Conservation (phyloP, 2,888 invertebrate genomes). For the Parnassius mnemosyne region DNA sequence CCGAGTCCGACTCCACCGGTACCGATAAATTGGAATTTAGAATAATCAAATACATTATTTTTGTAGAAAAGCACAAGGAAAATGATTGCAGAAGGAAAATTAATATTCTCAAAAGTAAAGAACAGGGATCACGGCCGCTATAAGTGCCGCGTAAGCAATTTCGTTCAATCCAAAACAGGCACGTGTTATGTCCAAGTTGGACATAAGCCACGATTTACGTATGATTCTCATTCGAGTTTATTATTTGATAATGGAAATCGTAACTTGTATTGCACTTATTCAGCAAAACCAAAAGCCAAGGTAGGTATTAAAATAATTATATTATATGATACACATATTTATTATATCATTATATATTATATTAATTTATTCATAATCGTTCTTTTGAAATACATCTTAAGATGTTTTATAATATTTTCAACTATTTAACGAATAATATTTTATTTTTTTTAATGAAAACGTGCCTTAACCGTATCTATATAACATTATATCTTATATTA, state of each 20-base stretch:
- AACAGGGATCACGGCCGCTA: neutral
- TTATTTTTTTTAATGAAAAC: too few relatives aligned
- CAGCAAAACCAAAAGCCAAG: neutral
- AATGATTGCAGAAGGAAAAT: neutral
- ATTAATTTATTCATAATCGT: too few relatives aligned
- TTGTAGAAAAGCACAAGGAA: neutral
- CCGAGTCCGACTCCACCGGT: too few relatives aligned
- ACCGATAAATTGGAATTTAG: too few relatives aligned
- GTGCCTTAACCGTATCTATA: too few relatives aligned
- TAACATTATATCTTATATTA: too few relatives aligned
- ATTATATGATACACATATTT: too few relatives aligned
- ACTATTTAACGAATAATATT: too few relatives aligned
- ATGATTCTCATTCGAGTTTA: neutral
- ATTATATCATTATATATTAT: too few relatives aligned
- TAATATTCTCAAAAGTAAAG: neutral
- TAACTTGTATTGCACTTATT: neutral
- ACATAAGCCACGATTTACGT: slow-evolving; percentile 5
- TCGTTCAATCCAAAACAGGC: neutral
- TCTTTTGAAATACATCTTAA: too few relatives aligned
- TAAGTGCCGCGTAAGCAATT: slow-evolving; percentile 18
- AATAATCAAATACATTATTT: neutral
- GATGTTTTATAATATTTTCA: too few relatives aligned
- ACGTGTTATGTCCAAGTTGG: neutral
- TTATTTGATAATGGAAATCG: neutral
- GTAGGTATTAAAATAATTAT: neutral